Percentiles rank a stretch among this genome's conserved stretches.
Evolutionary conservation across 2,113 vertebrate species (phyloP).

Genomic region (Psilopsiagon aymara): DNA sequence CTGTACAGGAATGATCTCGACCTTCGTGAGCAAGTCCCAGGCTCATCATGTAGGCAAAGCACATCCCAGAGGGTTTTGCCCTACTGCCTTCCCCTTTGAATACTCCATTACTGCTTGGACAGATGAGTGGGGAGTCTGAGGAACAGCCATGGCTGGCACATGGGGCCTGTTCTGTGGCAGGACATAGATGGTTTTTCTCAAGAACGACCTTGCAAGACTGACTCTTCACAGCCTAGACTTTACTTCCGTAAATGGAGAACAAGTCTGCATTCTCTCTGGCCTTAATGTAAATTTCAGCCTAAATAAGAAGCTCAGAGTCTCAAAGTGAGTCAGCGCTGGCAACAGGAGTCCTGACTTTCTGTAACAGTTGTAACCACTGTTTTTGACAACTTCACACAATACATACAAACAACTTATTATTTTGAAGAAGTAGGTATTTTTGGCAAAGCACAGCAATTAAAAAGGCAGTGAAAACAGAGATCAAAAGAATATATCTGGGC

Average conservation of each 20-base stretch:
- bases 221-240: background rate
- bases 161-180: accelerated
- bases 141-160: background rate
- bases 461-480: background rate
- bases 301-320: background rate
- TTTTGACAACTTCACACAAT: background rate
- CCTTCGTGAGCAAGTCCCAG: background rate
- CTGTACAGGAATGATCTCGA: slow-evolving; percentile 2
- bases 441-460: background rate
- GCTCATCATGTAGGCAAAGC: background rate
- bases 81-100: background rate
- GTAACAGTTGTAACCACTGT: background rate
- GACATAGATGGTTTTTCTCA: accelerated
- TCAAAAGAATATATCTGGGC: background rate
- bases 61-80: background rate
- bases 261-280: background rate
- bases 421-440: background rate
- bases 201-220: background rate
- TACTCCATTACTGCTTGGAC: background rate
- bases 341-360: background rate
- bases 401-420: background rate
- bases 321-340: background rate
- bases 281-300: background rate
- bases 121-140: background rate
- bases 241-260: background rate